Percentiles rank a stretch among this genome's conserved stretches.
phyloP scores from a whole-genome alignment of 2,113 vertebrate genomes.

The rabbit (Oryctolagus cuniculus) region mOryCun1.1 NC_091441.1:109968501-109969000 shows the following conservation, averaged over 20 bases:
- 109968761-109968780: fast-evolving
- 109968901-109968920: constrained; percentile 89
- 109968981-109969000: not conserved
- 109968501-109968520: fast-evolving
- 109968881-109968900: constrained; percentile 84
- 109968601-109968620: no score
- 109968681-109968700: no score
- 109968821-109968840: constrained; percentile 81
- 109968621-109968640: not conserved
- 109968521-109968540: not conserved
- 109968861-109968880: constrained; percentile 83
- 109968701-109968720: not conserved
- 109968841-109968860: constrained; percentile 83
- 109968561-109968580: constrained; percentile 26
- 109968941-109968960: constrained; percentile 79
- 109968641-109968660: not conserved
- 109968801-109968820: not conserved
- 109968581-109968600: not conserved
- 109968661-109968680: no score
- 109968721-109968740: not conserved
- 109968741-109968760: not conserved
- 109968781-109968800: not conserved
- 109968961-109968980: not conserved
- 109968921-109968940: constrained; percentile 89
- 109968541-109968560: fast-evolving